phyloP scores from a whole-genome alignment of 2,888 invertebrate genomes.

The Neelides folsomi region DNA sequence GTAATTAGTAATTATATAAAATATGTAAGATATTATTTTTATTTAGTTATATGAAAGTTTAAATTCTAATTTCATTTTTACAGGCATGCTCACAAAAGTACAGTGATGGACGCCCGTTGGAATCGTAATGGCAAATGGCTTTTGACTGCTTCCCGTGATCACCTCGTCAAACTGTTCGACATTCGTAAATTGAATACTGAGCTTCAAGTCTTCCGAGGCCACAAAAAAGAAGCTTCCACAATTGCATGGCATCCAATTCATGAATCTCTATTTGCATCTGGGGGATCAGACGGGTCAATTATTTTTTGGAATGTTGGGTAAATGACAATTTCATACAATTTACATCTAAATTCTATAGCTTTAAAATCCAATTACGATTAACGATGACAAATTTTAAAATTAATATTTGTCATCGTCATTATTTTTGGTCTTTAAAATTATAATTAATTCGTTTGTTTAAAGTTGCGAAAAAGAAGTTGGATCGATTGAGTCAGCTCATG shows the following conservation, averaged over 20 bases:
- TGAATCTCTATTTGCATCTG: constrained; percentile 92
- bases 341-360: no score
- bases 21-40: no score
- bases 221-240: constrained; percentile 96
- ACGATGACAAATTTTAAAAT: no score
- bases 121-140: constrained; percentile 99
- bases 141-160: constrained; percentile 94
- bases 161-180: constrained; percentile 93
- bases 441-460: no score
- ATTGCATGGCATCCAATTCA: constrained; percentile 97
- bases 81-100: constrained; percentile 96
- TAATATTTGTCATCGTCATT: no score
- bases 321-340: no score
- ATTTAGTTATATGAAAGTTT: neutral
- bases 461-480: constrained; percentile 96
- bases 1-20: no score
- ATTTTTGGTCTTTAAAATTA: no score
- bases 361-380: no score
- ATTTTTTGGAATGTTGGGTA: constrained; percentile 98
- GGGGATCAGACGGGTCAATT: constrained; percentile 96
- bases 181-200: constrained; percentile 89
- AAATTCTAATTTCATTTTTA: constrained; percentile 17
- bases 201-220: constrained; percentile 93
- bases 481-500: constrained; percentile 95
- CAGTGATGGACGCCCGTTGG: constrained; percentile 99